phyloP scores from a whole-genome alignment of 1,140 invertebrate species.

The Rhyacophila brunnea region DNA sequence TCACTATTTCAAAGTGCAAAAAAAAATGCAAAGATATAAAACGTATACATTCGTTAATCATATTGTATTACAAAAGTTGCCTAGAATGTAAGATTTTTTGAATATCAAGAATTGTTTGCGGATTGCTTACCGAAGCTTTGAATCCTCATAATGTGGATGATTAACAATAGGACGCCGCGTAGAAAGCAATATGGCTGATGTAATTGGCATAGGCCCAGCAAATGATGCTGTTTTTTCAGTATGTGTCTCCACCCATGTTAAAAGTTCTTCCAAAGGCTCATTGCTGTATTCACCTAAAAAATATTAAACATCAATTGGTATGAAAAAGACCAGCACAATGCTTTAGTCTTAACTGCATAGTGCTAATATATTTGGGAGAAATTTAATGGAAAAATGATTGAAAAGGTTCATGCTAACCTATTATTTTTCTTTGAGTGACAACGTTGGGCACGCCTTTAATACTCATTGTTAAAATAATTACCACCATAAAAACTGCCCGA shows the following conservation, averaged over 20 bases:
- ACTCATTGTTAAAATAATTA: conserved; percentile 43
- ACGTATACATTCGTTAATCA: no score
- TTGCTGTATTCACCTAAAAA: conserved; percentile 69
- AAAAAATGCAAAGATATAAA: no score
- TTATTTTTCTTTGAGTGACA: conserved; percentile 3
- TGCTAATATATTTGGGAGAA: no score
- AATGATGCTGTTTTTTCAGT: conserved; percentile 66
- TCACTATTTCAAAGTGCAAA: no score
- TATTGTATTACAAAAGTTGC: no score
- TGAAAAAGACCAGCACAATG: background rate
- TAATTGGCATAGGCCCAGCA: conserved; percentile 82
- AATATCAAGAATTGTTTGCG: no score
- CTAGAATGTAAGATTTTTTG: no score
- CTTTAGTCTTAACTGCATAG: no score
- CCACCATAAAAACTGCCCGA: conserved; percentile 37
- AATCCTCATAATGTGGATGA: conserved; percentile 82
- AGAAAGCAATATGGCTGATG: conserved; percentile 76
- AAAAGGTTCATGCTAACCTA: background rate
- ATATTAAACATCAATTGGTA: conserved; percentile 11
- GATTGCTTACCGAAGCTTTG: background rate
- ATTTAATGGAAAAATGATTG: no score
- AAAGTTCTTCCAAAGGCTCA: conserved; percentile 68
- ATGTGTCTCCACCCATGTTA: conserved; percentile 70
- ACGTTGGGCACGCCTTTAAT: conserved; percentile 41
- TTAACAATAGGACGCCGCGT: conserved; percentile 75